Base-by-base conservation (phyloP, 2,797 vertebrate genomes). In the Cetoscarus ocellatus region DNA sequence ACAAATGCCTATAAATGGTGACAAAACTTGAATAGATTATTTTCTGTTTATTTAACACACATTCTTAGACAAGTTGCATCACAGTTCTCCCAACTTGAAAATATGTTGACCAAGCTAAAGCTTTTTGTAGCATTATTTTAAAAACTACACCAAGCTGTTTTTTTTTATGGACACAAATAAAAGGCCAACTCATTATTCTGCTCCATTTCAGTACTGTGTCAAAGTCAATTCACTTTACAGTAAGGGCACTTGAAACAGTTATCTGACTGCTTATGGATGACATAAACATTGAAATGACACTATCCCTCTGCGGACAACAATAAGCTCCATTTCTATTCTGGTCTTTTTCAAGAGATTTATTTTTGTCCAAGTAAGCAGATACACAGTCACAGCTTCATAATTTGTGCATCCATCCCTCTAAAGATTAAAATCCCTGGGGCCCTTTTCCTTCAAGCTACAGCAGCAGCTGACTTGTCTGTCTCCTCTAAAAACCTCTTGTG, bases 291-390 rank as follows among this genome's bases (percentile, higher is more conserved):
- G 34, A 14, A 81, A 72, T 51, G 39, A 57, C 45, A 59, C 18
- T 38, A 19, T 70, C 19, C 15, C 18, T 67, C 47, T 62, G 44
- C 72, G 63, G 38, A 70, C 71, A 72, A 79, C n/a, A 70, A 66
- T 55, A 64, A 77, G 72, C 18, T 18, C 43, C 44, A 35, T 10
- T 12, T 61, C 51, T 51, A 51, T 51, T 60, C n/a, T 69, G 38
- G 27, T 74, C 27, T 75, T n/a, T 74, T 75, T 70, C 53, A 60
- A 62, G 51, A 64, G 56, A 58, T 76, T 67, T 69, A 50, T 68
- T 84, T 89, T 79, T 66, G 47, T 64, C 79, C 39, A 71, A 63
- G 34, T 39, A 18, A 58, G 58, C 61, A 43, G 48, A 75, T 69
- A 76, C n/a, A 68, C 13, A 39, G 27, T 72, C 48, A 71, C 13